Percentiles rank a stretch among this genome's conserved stretches.
Evolutionary conservation across 2,888 invertebrate genomes (phyloP).

Genomic region (Apotomis turbidana): DNA sequence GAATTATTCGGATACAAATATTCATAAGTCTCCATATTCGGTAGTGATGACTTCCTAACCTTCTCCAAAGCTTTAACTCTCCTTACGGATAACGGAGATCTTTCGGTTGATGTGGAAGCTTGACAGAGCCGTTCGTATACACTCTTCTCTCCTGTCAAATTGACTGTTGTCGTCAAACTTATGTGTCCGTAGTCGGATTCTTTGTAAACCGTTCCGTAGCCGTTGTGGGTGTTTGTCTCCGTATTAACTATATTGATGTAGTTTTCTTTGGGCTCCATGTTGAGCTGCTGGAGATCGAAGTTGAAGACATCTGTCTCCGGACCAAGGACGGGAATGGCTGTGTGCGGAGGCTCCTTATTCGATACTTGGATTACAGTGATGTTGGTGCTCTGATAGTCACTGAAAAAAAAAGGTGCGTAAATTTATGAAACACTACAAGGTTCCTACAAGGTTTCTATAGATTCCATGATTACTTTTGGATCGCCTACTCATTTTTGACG

Average conservation of each 20-base stretch:
- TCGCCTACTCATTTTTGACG: no score
- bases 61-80: constrained; percentile 62
- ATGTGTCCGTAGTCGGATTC: constrained; percentile 73
- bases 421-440: background rate
- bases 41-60: constrained; percentile 68
- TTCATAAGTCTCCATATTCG: constrained; percentile 74
- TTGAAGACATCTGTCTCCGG: constrained; percentile 67
- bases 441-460: no score
- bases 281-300: constrained; percentile 64
- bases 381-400: constrained; percentile 65
- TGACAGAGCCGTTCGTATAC: constrained; percentile 71
- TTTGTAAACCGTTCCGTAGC: constrained; percentile 70
- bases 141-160: constrained; percentile 58
- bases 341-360: constrained; percentile 75
- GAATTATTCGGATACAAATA: constrained; percentile 64
- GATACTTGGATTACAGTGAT: constrained; percentile 86
- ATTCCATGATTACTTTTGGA: no score
- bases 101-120: constrained; percentile 68
- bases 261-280: constrained; percentile 51
- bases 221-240: constrained; percentile 58
- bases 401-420: constrained; percentile 27
- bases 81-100: constrained; percentile 60
- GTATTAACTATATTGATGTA: constrained; percentile 77
- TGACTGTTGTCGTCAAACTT: constrained; percentile 74
- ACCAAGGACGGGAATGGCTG: constrained; percentile 72